Conservation (phyloP, 2,888 invertebrate genomes). For the Fragum fragum region DNA sequence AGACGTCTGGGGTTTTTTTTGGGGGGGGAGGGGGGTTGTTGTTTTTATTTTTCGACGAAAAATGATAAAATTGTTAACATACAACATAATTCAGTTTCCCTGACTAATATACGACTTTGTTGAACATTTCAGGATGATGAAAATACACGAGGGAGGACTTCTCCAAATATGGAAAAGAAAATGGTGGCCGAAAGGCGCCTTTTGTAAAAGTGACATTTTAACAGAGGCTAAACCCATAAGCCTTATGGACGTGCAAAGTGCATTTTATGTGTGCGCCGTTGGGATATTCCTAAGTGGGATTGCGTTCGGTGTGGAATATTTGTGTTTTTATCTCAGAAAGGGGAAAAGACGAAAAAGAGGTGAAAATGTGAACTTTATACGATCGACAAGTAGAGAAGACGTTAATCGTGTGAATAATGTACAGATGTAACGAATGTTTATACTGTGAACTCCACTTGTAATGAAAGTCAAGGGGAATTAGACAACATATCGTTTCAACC, state of each 20-base stretch:
- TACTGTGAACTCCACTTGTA: too few relatives aligned
- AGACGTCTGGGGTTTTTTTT: too few relatives aligned
- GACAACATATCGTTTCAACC: too few relatives aligned
- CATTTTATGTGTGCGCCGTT: slow-evolving; percentile 66
- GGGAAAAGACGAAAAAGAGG: slow-evolving; percentile 59
- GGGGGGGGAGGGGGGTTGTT: too few relatives aligned
- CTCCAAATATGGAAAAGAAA: slow-evolving; percentile 71
- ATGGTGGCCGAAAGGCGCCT: slow-evolving; percentile 68
- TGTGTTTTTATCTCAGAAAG: slow-evolving; percentile 25
- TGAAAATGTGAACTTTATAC: slow-evolving; percentile 10
- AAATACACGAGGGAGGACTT: slow-evolving; percentile 69
- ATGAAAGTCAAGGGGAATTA: too few relatives aligned
- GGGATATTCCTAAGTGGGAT: slow-evolving; percentile 53
- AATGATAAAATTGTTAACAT: too few relatives aligned
- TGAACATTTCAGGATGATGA: slow-evolving; percentile 68
- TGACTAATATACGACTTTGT: too few relatives aligned
- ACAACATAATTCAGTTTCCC: too few relatives aligned
- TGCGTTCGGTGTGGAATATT: slow-evolving; percentile 27
- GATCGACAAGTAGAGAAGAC: slow-evolving; percentile 4
- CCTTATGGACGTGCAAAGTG: slow-evolving; percentile 72
- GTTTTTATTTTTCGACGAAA: too few relatives aligned
- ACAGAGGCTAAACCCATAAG: slow-evolving; percentile 66
- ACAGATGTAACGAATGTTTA: not conserved
- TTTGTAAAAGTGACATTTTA: slow-evolving; percentile 59
- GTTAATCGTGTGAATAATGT: slow-evolving; percentile 1